Base-by-base conservation (phyloP, 1,140 invertebrate genomes). In the Pristionchus pacificus region DNA sequence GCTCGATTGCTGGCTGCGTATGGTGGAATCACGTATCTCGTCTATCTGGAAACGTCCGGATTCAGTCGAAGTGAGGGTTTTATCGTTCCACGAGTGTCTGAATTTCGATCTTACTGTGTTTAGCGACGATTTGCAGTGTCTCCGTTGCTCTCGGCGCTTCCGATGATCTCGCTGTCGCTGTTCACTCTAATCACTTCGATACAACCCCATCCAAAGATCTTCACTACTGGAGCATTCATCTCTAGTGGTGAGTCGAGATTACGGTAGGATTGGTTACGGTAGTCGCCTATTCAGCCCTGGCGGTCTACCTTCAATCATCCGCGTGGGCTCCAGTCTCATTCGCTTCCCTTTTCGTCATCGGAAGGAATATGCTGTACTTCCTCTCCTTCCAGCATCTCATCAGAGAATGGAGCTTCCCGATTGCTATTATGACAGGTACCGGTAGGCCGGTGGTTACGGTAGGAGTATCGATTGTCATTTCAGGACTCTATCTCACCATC, bases 201-300 rank as follows among this genome's bases (percentile, higher is more conserved):
- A 38, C 49, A 58, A 38, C 19, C 38, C 2, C 28, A 31, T 19
- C 65, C 65, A 15, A 67, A 67, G 38, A 38, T 67, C 19, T 58
- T 67, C 14, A 67, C 65, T 25, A 49, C 65, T 33, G 15, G 28
- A 58, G 33, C 49, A 30, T 67, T 67, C 29, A 38, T 67, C 13
- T 25, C 29, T 62, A 25, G 15, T 19, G 65, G 65, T 67, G 28
- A 14, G 10, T n/a, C 33, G 2, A n/a, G 2, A 49, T 30, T 6
- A 2, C 58, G 3, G n/a, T n/a, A n/a, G n/a, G n/a, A n/a, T 27
- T 10, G 2, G 10, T 67, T 58, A n/a, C 27, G 2, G 3, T n/a
- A 15, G 3, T 27, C 55, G 33, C 25, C 29, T 6, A 15, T 67
- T n/a, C 25, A 67, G 65, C 65, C 27, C 29, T 57, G 25, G 65